A percentile compares a stretch with the other conserved stretches of the same genome.
Evolutionary conservation across 2,797 vertebrate genomes (phyloP).

Genomic region (Oreochromis grahami): DNA sequence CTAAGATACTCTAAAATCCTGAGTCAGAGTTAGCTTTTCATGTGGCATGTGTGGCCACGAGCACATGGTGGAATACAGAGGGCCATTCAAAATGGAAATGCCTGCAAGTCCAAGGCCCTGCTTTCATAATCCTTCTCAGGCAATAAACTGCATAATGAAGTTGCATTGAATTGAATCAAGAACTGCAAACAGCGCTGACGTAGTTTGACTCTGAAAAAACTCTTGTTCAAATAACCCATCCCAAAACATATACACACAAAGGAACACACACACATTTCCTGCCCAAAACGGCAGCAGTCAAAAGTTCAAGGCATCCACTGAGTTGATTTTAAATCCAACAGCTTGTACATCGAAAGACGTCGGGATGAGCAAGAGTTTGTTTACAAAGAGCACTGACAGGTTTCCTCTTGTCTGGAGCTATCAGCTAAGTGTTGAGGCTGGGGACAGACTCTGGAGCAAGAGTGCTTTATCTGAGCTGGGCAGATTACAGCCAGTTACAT

Average conservation of each 20-base stretch:
- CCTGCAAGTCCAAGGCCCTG: neutral
- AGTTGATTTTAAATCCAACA: conserved; percentile 9
- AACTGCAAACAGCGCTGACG: conserved; percentile 9
- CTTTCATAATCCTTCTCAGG: conserved; percentile 26
- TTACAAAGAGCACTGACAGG: conserved; percentile 25
- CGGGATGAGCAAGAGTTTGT: conserved; percentile 30
- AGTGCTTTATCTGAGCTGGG: conserved; percentile 52
- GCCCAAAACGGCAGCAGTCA: conserved; percentile 27
- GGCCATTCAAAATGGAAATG: conserved; percentile 16
- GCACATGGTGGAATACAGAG: conserved; percentile 24
- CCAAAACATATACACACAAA: neutral
- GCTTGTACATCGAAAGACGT: conserved; percentile 17
- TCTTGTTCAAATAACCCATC: conserved; percentile 4
- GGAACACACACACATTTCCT: neutral
- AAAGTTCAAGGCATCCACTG: conserved; percentile 43
- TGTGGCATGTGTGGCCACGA: conserved; percentile 15
- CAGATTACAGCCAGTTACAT: conserved; percentile 69
- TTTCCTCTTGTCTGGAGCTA: conserved; percentile 11
- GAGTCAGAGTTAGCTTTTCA: neutral
- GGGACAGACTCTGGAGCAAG: conserved; percentile 4
- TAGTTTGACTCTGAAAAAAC: conserved; percentile 15
- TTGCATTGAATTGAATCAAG: conserved; percentile 33
- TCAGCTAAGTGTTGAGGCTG: conserved; percentile 21
- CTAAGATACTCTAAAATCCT: neutral
- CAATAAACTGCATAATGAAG: conserved; percentile 25